Percentiles rank a stretch among this genome's conserved stretches.
Evolutionary conservation across 2,797 vertebrate species (phyloP).

Genomic region (Phrynocephalus forsythii): DNA sequence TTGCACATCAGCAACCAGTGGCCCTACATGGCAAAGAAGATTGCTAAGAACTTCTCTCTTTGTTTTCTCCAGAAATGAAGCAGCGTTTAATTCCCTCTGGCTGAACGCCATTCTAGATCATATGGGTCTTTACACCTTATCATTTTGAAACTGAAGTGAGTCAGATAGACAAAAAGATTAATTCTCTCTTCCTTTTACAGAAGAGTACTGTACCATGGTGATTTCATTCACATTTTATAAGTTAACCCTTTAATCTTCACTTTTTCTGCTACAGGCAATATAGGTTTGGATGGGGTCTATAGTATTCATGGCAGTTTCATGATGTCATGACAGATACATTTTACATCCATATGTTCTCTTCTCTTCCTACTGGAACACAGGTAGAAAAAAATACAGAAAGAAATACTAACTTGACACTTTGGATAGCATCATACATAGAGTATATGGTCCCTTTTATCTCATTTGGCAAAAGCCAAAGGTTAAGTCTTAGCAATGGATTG

Average conservation of each 20-base stretch:
- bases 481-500: neutral
- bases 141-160: constrained; percentile 47
- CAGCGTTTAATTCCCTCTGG: neutral
- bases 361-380: neutral
- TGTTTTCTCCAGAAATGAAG: neutral
- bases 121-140: neutral
- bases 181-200: neutral
- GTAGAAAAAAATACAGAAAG: neutral
- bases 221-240: neutral
- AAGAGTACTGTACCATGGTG: neutral
- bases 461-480: neutral
- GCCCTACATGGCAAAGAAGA: neutral
- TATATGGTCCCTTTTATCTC: neutral
- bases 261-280: too few relatives aligned
- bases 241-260: too few relatives aligned
- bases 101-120: neutral
- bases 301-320: neutral
- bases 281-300: neutral
- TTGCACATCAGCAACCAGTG: neutral
- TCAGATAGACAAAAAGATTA: constrained; percentile 38
- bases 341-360: neutral
- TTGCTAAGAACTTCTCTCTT: neutral
- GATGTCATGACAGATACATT: neutral
- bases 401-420: neutral
- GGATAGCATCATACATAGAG: neutral